These are phyloP conservation scores for Eulimnadia texana DNA, from an alignment of 1,140 invertebrate genomes.

Conservation along the genomic window DNA sequence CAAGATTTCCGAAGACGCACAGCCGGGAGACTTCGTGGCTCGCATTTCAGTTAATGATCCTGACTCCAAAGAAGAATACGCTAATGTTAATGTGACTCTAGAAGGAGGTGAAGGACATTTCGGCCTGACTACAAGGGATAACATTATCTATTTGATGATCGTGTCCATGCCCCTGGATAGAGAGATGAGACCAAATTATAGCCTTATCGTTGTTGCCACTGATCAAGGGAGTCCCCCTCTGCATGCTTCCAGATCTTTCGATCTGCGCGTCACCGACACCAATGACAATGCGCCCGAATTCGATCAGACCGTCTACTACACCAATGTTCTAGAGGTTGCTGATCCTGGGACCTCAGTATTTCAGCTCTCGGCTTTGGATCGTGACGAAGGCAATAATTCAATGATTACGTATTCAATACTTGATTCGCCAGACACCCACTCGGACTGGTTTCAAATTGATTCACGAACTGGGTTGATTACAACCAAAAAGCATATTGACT, in stretches of 20 bases:
- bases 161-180: constrained; percentile 74
- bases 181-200: constrained; percentile 69
- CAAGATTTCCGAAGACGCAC: constrained; percentile 79
- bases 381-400: constrained; percentile 79
- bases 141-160: constrained; percentile 73
- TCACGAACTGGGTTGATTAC: constrained; percentile 70
- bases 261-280: constrained; percentile 66
- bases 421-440: constrained; percentile 48
- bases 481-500: constrained; percentile 70
- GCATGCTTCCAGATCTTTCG: constrained; percentile 62
- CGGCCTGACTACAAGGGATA: constrained; percentile 70
- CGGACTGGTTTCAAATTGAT: constrained; percentile 80
- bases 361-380: constrained; percentile 64
- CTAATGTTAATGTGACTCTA: constrained; percentile 76
- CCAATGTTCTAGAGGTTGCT: constrained; percentile 72
- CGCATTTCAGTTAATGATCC: constrained; percentile 86
- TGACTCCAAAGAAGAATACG: constrained; percentile 76
- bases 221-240: constrained; percentile 74
- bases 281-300: constrained; percentile 87
- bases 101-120: constrained; percentile 80
- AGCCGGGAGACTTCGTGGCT: constrained; percentile 81
- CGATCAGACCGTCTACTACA: constrained; percentile 55
- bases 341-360: constrained; percentile 73
- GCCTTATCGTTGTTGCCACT: constrained; percentile 67
- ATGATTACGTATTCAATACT: constrained; percentile 62